Base-by-base conservation (phyloP, 1,140 invertebrate species). In the Tetragnatha versicolor region DNA sequence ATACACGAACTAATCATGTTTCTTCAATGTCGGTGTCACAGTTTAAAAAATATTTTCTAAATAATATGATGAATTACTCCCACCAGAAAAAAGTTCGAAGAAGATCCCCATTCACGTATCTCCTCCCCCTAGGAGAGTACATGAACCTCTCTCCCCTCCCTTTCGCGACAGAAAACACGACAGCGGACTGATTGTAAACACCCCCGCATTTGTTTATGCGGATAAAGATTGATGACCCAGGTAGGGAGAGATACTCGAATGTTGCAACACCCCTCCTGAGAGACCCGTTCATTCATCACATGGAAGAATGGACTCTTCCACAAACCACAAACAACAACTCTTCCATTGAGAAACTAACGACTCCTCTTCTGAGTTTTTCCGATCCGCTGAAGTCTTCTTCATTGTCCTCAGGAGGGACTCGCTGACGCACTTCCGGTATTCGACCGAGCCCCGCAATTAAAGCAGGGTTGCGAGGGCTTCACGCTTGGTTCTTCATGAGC, bases 401-500 rank as follows among this genome's bases (percentile, higher is more conserved):
- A 58, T 73, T 73, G 69, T 73, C 55, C 49, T 20, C n/a, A 51
- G 49, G 22, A 58, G 55, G 22, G 55, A n/a, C 49, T 53, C 20
- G 51, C 33, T 70, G 49, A 73, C 53, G 69, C 69, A 73, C 37
- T 73, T 73, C 69, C 69, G 69, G 53, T 73, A 73, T 73, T 70
- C 66, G 42, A n/a, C n/a, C n/a, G n/a, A n/a, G n/a, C n/a, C n/a
- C 39, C 9, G 53, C 69, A 73, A 73, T 73, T 73, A 73, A 70
- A 60, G 37, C 33, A 5, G 45, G 66, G 49, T 69, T 55, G 55
- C 31, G 69, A 45, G 69, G 69, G 55, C 69, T 73, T 73, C 69
- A 73, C 69, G 69, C 29, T 73, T 60, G 53, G 69, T 73, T 73
- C 69, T 73, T 73, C 69, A 73, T 73, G 69, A 73, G 53, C 49